Evolutionary conservation across 2,113 vertebrate species (phyloP), one percentile per base, ranked within the genome.

Genomic region (Nymphicus hollandicus): DNA sequence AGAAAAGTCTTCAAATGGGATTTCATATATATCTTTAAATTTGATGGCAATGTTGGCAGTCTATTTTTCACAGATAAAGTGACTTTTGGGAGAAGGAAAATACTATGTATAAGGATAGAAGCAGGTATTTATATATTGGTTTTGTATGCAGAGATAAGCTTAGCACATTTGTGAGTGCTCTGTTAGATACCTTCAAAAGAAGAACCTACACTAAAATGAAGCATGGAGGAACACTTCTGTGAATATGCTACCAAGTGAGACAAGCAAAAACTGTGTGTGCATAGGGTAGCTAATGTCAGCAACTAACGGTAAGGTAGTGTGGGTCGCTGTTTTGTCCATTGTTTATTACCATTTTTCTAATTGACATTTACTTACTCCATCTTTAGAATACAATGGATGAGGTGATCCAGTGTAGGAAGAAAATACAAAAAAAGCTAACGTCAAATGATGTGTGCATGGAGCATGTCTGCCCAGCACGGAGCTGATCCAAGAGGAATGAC

Each of bases 111-210:
- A 68, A 63, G 29, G 24, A 58, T 14, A 60, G 56, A 76, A 60
- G 17, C 10, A 68, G 47, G 15, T 56, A 61, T 29, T 71, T 58
- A 28, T 39, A 64, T 63, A 50, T 55, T 43, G 53, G 11, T 33
- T 88, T 84, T 24, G 19, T 25, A 77, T 24, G 65, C 72, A 77
- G 18, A 65, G 23, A 13, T 22, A 71, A 81, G 11, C 35, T 47
- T 66, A 72, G n/a, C 17, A 41, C n/a, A 49, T 25, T n/a, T 88
- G 17, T 33, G 17, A 60, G 94, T 70, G 86, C 94, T 86, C 13
- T 6, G 53, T 97, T 88, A 98, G 97, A 86, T 97, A 97, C 80
- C 82, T 96, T 53, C 97, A 98, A 74, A 93, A 98, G 98, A 97
- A 97, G 49, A 91, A 55, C 43, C 1, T 98, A 98, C 35, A 23